Percentiles rank a stretch among this genome's conserved stretches.
Evolutionary conservation across 2,113 vertebrate species (phyloP).

Genomic region (Grallaria varia): DNA sequence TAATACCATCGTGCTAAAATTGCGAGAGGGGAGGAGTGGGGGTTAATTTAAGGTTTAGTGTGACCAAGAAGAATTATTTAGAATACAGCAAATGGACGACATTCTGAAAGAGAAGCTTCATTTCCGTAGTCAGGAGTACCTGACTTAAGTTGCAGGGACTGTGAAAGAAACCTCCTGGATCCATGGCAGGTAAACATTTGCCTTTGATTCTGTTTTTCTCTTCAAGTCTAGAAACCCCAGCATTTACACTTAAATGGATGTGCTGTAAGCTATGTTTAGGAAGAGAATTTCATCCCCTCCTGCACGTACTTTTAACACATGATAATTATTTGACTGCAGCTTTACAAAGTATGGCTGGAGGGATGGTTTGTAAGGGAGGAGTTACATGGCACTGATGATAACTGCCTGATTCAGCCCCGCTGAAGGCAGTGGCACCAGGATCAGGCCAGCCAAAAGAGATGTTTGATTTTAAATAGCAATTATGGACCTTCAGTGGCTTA

Average conservation of each 20-base stretch:
- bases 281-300: slow-evolving; percentile 8
- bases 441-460: neutral
- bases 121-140: neutral
- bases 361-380: neutral
- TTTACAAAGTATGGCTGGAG: slow-evolving; percentile 35
- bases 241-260: neutral
- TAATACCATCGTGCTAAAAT: neutral
- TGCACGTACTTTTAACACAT: neutral
- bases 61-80: neutral
- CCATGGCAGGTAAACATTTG: neutral
- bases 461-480: neutral
- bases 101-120: neutral
- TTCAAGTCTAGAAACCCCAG: neutral
- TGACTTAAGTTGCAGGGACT: neutral
- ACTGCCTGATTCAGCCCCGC: neutral
- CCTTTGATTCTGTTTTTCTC: slow-evolving; percentile 4
- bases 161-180: neutral
- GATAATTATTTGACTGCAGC: slow-evolving; percentile 24
- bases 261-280: slow-evolving; percentile 38
- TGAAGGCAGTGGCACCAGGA: neutral
- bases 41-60: neutral
- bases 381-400: neutral
- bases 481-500: neutral
- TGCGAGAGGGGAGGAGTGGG: neutral
- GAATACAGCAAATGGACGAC: neutral